These are phyloP conservation scores for Mycteria americana DNA, from an alignment of 2,797 vertebrate species.

Conservation along the genomic window DNA sequence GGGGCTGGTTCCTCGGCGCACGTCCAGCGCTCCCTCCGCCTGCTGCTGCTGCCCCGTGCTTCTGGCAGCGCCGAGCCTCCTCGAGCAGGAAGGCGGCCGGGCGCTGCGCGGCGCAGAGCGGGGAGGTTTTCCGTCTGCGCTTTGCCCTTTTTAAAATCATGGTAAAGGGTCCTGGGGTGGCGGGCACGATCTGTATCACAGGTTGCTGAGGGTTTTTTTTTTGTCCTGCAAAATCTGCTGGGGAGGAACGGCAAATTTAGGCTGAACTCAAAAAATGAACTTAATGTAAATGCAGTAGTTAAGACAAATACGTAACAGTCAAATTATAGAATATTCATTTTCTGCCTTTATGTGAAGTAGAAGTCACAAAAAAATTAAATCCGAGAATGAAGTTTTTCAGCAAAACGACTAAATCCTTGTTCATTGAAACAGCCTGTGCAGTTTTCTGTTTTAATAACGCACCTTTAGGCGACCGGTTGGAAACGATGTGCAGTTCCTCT, in stretches of 20 bases:
- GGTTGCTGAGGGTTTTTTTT: neutral
- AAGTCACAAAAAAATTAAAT: neutral
- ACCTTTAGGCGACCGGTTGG: neutral
- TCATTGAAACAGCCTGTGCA: neutral
- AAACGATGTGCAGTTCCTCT: neutral
- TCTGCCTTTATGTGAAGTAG: neutral
- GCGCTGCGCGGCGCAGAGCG: neutral
- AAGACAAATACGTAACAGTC: neutral
- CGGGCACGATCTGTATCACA: neutral
- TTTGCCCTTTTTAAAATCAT: neutral
- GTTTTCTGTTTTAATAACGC: neutral
- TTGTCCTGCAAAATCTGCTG: neutral
- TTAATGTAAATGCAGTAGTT: neutral
- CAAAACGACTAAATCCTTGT: neutral
- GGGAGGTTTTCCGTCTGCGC: neutral
- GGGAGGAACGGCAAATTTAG: neutral
- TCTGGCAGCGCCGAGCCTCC: neutral
- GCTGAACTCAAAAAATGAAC: neutral
- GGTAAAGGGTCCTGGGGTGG: too few species aligned
- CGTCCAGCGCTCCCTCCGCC: too few species aligned
- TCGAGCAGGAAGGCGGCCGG: neutral
- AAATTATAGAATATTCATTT: neutral
- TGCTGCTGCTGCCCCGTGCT: neutral
- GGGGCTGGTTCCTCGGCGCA: rapidly evolving
- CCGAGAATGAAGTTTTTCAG: neutral